Percentiles rank a stretch among this genome's conserved stretches.
Evolutionary conservation across 1,140 invertebrate species (phyloP).

Genomic region (Bombus superbus): DNA sequence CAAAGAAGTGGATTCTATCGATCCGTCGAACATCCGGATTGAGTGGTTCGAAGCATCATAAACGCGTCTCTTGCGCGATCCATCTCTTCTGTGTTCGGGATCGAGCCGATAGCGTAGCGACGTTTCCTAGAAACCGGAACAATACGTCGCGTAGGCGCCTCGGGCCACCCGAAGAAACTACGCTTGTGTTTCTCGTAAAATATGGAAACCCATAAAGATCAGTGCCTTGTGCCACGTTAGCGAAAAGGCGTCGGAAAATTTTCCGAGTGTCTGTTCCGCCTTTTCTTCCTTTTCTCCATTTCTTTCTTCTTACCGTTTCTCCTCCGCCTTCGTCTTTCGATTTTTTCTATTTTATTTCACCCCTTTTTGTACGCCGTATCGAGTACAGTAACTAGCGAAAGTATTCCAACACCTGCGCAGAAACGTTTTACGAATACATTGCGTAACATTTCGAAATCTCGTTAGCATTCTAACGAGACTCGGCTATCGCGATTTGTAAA

Average conservation of each 20-base stretch:
- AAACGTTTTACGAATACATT: not conserved
- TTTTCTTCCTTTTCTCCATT: not conserved
- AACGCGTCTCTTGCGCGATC: constrained; percentile 8
- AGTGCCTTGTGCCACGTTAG: constrained; percentile 58
- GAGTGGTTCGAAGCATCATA: constrained; percentile 14
- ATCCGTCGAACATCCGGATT: constrained; percentile 18
- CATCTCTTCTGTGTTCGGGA: not conserved
- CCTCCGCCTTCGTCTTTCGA: too few species aligned
- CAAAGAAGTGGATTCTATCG: constrained; percentile 21
- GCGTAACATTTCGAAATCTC: too few species aligned
- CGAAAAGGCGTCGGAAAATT: constrained; percentile 59
- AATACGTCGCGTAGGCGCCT: constrained; percentile 62
- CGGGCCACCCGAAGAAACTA: constrained; percentile 50
- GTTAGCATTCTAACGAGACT: too few species aligned
- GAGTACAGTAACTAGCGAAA: not conserved
- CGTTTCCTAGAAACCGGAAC: constrained; percentile 59
- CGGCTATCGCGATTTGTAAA: too few species aligned
- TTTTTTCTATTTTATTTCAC: not conserved
- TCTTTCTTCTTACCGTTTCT: not conserved
- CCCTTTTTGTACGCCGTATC: not conserved
- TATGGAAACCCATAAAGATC: constrained; percentile 70
- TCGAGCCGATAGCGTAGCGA: constrained; percentile 36
- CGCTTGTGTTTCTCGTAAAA: constrained; percentile 64
- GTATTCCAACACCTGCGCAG: not conserved
- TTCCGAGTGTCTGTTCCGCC: constrained; percentile 41